Conservation (phyloP, 2,888 invertebrate genomes). For the Apoderus coryli region DNA sequence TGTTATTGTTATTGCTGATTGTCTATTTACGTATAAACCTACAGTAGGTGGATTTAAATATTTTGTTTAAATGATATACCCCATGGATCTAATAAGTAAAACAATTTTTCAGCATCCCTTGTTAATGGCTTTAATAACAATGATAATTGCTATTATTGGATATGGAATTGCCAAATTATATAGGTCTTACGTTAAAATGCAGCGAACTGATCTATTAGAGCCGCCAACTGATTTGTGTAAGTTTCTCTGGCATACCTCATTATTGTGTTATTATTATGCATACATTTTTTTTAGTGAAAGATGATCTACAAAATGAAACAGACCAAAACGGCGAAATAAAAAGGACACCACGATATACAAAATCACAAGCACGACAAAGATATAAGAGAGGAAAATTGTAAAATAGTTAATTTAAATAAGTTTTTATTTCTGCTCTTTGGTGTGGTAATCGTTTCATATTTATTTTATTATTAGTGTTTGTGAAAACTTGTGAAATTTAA, state of each 20-base stretch:
- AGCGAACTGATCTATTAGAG: constrained; percentile 37
- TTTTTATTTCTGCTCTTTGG: too few relatives aligned
- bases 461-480: too few relatives aligned
- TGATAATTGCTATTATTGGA: constrained; percentile 50
- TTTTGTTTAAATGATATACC: constrained; percentile 6
- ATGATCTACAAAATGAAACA: constrained; percentile 18
- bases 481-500: too few relatives aligned
- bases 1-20: constrained; percentile 52
- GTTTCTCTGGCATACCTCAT: constrained; percentile 17
- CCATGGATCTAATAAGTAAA: background rate
- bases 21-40: constrained; percentile 47
- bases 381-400: constrained; percentile 60
- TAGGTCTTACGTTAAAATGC: constrained; percentile 38
- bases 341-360: constrained; percentile 45
- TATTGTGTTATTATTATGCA: too few relatives aligned
- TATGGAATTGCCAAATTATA: constrained; percentile 48
- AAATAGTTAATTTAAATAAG: too few relatives aligned
- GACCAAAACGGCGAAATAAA: constrained; percentile 19
- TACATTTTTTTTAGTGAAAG: too few relatives aligned
- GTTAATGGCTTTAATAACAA: constrained; percentile 54
- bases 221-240: constrained; percentile 36
- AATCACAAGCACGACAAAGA: constrained; percentile 60
- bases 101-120: constrained; percentile 47
- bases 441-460: too few relatives aligned
- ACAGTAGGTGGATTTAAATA: constrained; percentile 37